phyloP scores from a whole-genome alignment of 2,888 invertebrate species.

The Xestia sexstrigata region DNA sequence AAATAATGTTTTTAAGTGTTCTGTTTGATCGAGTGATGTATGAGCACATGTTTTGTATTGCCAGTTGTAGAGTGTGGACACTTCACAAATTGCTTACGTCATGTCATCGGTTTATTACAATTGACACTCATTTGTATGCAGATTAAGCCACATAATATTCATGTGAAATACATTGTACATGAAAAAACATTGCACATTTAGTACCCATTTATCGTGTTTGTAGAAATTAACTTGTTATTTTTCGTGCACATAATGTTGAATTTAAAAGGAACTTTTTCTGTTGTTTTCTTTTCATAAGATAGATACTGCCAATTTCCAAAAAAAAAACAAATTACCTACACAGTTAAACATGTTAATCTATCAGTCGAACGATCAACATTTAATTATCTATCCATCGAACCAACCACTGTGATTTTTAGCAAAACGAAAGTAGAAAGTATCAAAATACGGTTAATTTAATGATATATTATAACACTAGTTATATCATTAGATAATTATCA shows the following conservation, averaged over 20 bases:
- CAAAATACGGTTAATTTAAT: slow-evolving; percentile 57
- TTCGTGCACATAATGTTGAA: neutral
- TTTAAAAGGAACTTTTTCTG: slow-evolving; percentile 2
- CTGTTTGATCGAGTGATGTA: slow-evolving; percentile 55
- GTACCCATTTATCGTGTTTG: slow-evolving; percentile 35
- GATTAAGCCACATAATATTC: slow-evolving; percentile 40
- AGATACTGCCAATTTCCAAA: neutral
- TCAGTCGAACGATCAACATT: slow-evolving; percentile 15
- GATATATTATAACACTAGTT: slow-evolving; percentile 60
- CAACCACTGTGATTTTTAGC: slow-evolving; percentile 24
- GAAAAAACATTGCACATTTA: slow-evolving; percentile 30
- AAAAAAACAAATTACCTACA: neutral
- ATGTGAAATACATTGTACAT: slow-evolving; percentile 37
- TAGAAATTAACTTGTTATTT: slow-evolving; percentile 10
- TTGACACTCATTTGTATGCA: slow-evolving; percentile 50
- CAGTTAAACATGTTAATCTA: slow-evolving; percentile 21
- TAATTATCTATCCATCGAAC: slow-evolving; percentile 35
- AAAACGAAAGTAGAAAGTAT: slow-evolving; percentile 52
- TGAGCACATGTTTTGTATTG: slow-evolving; percentile 42
- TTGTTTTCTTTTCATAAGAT: neutral
- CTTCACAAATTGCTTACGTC: slow-evolving; percentile 58
- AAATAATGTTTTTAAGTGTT: slow-evolving; percentile 62
- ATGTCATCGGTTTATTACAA: slow-evolving; percentile 44
- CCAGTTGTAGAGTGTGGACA: slow-evolving; percentile 37
- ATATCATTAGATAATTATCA: slow-evolving; percentile 73